Conservation (phyloP, 2,888 invertebrate genomes). For the Lepetodrilus schrolli region DNA sequence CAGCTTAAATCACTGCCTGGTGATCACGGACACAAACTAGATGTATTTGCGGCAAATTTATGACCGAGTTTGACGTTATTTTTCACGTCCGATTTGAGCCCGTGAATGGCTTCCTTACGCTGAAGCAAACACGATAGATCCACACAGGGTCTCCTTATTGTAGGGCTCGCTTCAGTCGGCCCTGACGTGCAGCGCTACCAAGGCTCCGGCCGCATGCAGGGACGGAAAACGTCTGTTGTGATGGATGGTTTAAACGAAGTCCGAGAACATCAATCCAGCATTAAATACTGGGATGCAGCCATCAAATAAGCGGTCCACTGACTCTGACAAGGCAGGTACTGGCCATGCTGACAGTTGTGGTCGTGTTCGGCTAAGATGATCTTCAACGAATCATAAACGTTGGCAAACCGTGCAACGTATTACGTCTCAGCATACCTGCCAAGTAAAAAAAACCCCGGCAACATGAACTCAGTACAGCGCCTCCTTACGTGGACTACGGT, state of each 20-base stretch:
- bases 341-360: neutral
- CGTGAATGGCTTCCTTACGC: neutral
- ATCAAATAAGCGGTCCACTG: constrained; percentile 13
- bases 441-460: too few relatives aligned
- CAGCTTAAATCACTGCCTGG: neutral
- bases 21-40: neutral
- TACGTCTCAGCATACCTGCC: too few relatives aligned
- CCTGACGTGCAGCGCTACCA: neutral
- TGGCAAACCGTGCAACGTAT: too few relatives aligned
- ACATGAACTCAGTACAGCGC: too few relatives aligned
- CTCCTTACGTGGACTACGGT: too few relatives aligned
- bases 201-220: neutral
- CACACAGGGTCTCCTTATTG: neutral
- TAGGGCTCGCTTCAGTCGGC: neutral
- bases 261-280: constrained; percentile 20
- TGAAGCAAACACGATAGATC: neutral
- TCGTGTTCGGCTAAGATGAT: neutral
- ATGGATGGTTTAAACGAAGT: constrained; percentile 9
- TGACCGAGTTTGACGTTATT: constrained; percentile 18
- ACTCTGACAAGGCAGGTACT: neutral
- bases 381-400: too few relatives aligned
- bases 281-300: constrained; percentile 23
- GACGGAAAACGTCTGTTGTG: constrained; percentile 14
- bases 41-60: constrained; percentile 2
- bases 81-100: constrained; percentile 13